Evolutionary conservation across 2,113 vertebrate species (phyloP).

Genomic region (Poecile atricapillus): DNA sequence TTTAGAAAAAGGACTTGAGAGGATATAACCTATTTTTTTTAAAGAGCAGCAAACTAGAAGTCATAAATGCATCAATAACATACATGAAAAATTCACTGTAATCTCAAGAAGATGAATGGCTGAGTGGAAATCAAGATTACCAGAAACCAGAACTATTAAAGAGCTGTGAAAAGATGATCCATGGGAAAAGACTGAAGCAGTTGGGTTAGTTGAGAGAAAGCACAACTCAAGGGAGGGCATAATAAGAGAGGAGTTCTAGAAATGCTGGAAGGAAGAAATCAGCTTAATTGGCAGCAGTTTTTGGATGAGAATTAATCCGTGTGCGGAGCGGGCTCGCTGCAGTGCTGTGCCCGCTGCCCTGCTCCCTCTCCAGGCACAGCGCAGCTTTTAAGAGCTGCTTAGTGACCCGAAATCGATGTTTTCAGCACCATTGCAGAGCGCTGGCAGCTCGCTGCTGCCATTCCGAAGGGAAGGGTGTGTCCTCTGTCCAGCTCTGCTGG

Average conservation of each 20-base stretch:
- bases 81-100: neutral
- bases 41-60: neutral
- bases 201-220: neutral
- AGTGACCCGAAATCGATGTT: fast-evolving
- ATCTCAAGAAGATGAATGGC: neutral
- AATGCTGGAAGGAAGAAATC: neutral
- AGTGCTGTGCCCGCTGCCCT: neutral
- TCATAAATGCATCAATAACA: neutral
- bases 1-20: neutral
- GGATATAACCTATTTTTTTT: neutral
- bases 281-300: neutral
- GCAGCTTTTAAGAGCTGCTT: neutral
- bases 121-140: neutral
- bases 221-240: neutral
- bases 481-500: neutral
- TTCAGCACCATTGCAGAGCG: neutral
- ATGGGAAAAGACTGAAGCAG: neutral
- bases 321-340: neutral
- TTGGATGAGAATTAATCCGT: neutral
- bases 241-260: neutral
- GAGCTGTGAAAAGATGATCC: neutral
- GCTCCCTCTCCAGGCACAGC: neutral
- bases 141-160: neutral
- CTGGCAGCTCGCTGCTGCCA: neutral
- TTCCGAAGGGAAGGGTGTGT: neutral